Evolutionary conservation across 64 coral and sea anemone species (phyloP).

Genomic region (Actinia tenebrosa): DNA sequence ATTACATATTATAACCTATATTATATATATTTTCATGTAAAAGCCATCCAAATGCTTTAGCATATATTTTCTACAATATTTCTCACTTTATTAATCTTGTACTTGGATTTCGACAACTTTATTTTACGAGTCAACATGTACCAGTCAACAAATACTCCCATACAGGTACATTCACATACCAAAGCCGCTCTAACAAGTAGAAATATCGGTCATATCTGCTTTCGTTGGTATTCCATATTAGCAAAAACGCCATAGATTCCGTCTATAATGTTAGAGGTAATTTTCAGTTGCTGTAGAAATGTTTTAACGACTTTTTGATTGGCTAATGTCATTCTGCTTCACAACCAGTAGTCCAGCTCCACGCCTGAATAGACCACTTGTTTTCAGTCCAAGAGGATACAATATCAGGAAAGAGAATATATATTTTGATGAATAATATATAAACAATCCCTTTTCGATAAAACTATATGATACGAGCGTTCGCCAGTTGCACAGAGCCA

Average conservation of each 20-base stretch:
- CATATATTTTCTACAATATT: not conserved
- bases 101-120: not conserved
- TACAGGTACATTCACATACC: not conserved
- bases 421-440: constrained; percentile 11
- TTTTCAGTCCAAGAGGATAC: not conserved
- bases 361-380: constrained; percentile 5
- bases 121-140: not conserved
- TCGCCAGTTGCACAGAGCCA: not conserved
- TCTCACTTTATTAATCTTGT: not conserved
- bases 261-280: not conserved
- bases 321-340: not conserved
- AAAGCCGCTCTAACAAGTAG: too few species aligned
- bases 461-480: not conserved
- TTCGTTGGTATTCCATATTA: not conserved
- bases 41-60: not conserved
- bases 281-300: constrained; percentile 1
- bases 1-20: too few species aligned
- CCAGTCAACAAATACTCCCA: not conserved
- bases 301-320: not conserved
- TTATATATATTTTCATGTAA: not conserved
- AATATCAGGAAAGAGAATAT: not conserved
- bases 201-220: not conserved
- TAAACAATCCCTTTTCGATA: not conserved
- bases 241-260: not conserved
- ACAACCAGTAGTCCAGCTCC: not conserved